Base-by-base conservation (phyloP, 2,888 invertebrate genomes). In the Gasteruption jaculator region DNA sequence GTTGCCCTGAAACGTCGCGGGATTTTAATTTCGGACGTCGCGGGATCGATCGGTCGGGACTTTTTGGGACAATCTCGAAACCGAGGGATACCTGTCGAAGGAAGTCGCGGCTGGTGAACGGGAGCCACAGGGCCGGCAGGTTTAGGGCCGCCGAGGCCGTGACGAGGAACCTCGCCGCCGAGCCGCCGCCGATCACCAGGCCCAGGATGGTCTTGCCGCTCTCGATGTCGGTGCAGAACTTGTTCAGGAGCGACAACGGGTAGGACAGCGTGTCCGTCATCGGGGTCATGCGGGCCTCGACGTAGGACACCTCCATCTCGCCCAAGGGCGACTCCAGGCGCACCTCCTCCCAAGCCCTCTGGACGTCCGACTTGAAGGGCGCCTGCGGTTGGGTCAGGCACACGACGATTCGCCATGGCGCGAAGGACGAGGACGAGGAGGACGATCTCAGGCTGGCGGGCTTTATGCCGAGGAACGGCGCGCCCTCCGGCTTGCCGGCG, bases 21-120 rank as follows among this genome's bases (percentile, higher is more conserved):
- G 7, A 22, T 37, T 31, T 26, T 31, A 19, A n/a, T n/a, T n/a
- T n/a, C n/a, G n/a, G n/a, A n/a, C n/a, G n/a, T n/a, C n/a, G n/a
- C n/a, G n/a, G n/a, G n/a, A n/a, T n/a, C n/a, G n/a, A n/a, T n/a
- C n/a, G n/a, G n/a, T n/a, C n/a, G n/a, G n/a, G n/a, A n/a, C 20
- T 22, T 37, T 21, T 18, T 31, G 15, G 27, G 16, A 20, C 14
- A 20, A 41, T 7, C n/a, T 20, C 7, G 11, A 5, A 12, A 19
- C 12, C 4, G 8, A 12, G 4, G 15, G 5, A 35, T 14, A 10
- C 70, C 63, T 69, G 70, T 15, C 63, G 58, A 32, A 70, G 56
- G 25, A 67, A 69, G 40, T 71, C 70, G 43, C 64, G 54, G 45
- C 68, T 65, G 1, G 68, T 60, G 41, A 64, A 62, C n/a, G 70